A percentile compares a stretch with the other conserved stretches of the same genome.
phyloP scores from a whole-genome alignment of 2,888 invertebrate genomes.

The Drosophila mettleri region DNA sequence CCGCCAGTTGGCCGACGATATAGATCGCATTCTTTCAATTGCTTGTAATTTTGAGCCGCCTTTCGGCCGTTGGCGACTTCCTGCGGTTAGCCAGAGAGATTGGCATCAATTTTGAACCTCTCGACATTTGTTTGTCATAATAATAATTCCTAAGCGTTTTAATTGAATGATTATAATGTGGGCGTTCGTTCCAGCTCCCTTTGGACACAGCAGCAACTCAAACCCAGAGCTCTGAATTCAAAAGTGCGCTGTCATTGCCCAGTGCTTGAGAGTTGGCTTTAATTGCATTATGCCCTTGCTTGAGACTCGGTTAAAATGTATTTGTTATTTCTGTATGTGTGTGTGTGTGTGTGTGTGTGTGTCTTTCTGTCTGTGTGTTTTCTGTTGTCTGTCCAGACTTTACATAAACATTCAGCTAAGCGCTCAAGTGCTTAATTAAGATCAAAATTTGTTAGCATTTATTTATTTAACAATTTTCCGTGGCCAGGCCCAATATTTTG shows the following conservation, averaged over 20 bases:
- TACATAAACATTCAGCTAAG: slow-evolving; percentile 65
- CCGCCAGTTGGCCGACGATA: slow-evolving; percentile 63
- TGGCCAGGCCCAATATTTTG: slow-evolving; percentile 69
- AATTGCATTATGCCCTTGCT: slow-evolving; percentile 55
- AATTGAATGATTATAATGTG: slow-evolving; percentile 78
- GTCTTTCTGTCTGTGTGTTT: slow-evolving; percentile 1
- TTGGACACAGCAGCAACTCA: background rate
- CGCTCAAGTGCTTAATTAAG: slow-evolving; percentile 78
- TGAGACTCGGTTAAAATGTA: slow-evolving; percentile 12
- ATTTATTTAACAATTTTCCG: slow-evolving; percentile 72
- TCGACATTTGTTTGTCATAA: slow-evolving; percentile 75
- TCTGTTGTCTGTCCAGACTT: slow-evolving; percentile 46
- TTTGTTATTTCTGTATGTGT: slow-evolving; percentile 2
- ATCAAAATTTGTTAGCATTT: slow-evolving; percentile 65
- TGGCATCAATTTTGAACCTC: slow-evolving; percentile 69
- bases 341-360: slow-evolving; percentile 1
- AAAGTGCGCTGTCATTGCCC: slow-evolving; percentile 57
- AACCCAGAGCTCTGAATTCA: slow-evolving; percentile 19
- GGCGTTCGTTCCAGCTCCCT: slow-evolving; percentile 64
- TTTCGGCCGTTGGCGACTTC: slow-evolving; percentile 50
- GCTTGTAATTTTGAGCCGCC: slow-evolving; percentile 58
- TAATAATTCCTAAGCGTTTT: slow-evolving; percentile 78
- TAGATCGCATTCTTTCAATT: slow-evolving; percentile 67
- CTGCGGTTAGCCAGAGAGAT: slow-evolving; percentile 60
- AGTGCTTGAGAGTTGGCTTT: slow-evolving; percentile 67